phyloP scores from a whole-genome alignment of 1,140 invertebrate species.

The Platorchestia sp. region DNA sequence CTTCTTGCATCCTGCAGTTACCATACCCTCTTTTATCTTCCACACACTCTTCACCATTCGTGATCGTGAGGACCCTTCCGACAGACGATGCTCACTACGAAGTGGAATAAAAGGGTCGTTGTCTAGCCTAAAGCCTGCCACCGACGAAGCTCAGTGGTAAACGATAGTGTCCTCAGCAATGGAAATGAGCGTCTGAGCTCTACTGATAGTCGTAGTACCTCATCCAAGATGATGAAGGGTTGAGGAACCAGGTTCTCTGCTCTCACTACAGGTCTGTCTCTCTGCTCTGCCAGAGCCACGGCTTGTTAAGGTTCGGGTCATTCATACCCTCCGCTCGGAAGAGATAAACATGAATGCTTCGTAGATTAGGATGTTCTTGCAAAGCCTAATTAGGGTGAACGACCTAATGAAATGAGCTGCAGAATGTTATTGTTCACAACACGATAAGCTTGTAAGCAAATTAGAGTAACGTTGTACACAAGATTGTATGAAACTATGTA shows the following conservation, averaged over 20 bases:
- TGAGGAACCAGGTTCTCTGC: background rate
- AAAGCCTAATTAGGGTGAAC: background rate
- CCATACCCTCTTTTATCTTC: background rate
- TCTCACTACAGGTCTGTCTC: background rate
- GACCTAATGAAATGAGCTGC: background rate
- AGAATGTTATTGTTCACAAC: background rate
- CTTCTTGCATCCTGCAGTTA: background rate
- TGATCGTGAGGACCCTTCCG: constrained; percentile 6
- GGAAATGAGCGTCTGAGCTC: constrained; percentile 44
- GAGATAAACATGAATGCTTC: background rate
- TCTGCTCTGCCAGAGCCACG: background rate
- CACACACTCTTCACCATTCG: background rate
- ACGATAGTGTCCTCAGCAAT: constrained; percentile 51
- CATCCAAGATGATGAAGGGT: constrained; percentile 39
- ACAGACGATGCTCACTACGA: background rate
- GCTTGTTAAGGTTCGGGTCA: background rate
- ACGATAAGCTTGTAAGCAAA: background rate
- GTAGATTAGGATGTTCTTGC: background rate
- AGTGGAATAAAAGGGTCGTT: background rate
- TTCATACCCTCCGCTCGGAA: background rate
- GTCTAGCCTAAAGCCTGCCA: background rate
- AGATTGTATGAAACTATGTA: background rate
- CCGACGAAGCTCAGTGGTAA: constrained; percentile 51
- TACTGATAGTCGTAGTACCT: constrained; percentile 42
- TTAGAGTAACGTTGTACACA: background rate